phyloP scores from a whole-genome alignment of 37 sponge, comb jelly and placozoan species.

The Diacarnus erythraeanus region DNA sequence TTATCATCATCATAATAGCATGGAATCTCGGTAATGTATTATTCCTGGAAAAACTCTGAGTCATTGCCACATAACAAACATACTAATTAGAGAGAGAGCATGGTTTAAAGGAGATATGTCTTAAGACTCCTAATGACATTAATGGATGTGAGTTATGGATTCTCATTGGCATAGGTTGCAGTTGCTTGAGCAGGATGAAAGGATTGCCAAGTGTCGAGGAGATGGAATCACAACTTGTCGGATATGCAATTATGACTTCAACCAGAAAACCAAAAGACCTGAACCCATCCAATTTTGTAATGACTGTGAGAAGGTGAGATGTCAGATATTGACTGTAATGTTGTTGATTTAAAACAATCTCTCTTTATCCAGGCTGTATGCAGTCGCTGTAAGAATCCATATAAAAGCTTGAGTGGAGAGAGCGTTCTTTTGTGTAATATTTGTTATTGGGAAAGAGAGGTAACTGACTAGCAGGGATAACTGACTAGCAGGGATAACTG shows the following conservation, averaged over 20 bases:
- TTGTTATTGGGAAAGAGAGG: conserved; percentile 39
- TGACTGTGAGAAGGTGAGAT: conserved; percentile 30
- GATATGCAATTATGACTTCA: conserved; percentile 41
- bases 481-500: not conserved
- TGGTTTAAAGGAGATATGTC: too few relatives aligned
- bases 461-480: not conserved
- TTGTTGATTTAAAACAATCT: not conserved
- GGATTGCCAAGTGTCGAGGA: conserved; percentile 17
- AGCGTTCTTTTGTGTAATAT: conserved; percentile 13
- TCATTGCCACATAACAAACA: too few relatives aligned
- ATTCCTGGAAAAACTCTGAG: too few relatives aligned
- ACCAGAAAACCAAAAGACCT: not conserved
- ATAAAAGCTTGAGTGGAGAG: conserved; percentile 11
- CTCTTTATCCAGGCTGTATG: conserved; percentile 28
- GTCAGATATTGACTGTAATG: not conserved
- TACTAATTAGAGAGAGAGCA: too few relatives aligned
- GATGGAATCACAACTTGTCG: conserved; percentile 37
- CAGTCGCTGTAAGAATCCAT: conserved; percentile 13
- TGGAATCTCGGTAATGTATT: too few relatives aligned
- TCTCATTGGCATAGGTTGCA: conserved; percentile 1
- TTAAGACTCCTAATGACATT: too few relatives aligned
- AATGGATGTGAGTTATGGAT: too few relatives aligned
- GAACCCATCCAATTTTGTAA: conserved; percentile 21
- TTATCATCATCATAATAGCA: not conserved
- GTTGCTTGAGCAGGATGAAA: conserved; percentile 43